These are phyloP conservation scores for Ochropacha duplaris DNA, from an alignment of 2,888 invertebrate genomes.

Conservation along the genomic window DNA sequence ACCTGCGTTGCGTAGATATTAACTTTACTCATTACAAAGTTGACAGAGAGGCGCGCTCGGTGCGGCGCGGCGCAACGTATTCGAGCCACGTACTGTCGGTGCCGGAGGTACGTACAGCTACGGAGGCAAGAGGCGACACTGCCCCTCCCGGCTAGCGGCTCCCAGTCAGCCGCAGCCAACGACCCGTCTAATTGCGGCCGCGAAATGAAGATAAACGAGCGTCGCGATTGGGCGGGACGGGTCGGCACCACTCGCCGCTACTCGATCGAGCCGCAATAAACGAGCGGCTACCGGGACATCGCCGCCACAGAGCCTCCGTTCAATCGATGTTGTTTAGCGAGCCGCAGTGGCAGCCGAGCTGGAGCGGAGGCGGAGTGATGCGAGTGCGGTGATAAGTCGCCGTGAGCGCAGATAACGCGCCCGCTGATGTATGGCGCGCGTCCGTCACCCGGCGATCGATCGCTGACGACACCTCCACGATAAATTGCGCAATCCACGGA, in stretches of 20 bases:
- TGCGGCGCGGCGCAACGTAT: conserved; percentile 44
- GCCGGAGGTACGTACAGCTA: conserved; percentile 12
- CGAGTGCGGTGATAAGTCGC: conserved; percentile 69
- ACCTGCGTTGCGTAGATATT: conserved; percentile 74
- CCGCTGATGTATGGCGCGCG: conserved; percentile 75
- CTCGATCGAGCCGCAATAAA: conserved; percentile 63
- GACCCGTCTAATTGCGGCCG: conserved; percentile 87
- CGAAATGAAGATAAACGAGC: conserved; percentile 88
- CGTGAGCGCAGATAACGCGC: conserved; percentile 79
- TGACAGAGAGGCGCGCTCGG: conserved; percentile 67
- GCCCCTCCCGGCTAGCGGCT: conserved; percentile 39
- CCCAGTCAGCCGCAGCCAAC: conserved; percentile 85
- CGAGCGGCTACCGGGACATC: conserved; percentile 49
- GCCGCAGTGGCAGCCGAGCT: conserved; percentile 31
- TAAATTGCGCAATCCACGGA: conserved; percentile 82
- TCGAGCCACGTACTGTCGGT: conserved; percentile 70
- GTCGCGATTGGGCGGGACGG: conserved; percentile 84
- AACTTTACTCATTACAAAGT: conserved; percentile 83
- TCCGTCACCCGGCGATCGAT: conserved; percentile 77
- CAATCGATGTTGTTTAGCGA: conserved; percentile 58
- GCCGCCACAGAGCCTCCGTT: conserved; percentile 30
- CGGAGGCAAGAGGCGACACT: conserved; percentile 25
- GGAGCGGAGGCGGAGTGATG: conserved; percentile 22
- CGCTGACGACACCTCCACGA: conserved; percentile 79
- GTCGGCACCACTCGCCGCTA: conserved; percentile 49